Evolutionary conservation across 2,888 invertebrate genomes (phyloP).

Genomic region (Cataglyphis altisquamis): DNA sequence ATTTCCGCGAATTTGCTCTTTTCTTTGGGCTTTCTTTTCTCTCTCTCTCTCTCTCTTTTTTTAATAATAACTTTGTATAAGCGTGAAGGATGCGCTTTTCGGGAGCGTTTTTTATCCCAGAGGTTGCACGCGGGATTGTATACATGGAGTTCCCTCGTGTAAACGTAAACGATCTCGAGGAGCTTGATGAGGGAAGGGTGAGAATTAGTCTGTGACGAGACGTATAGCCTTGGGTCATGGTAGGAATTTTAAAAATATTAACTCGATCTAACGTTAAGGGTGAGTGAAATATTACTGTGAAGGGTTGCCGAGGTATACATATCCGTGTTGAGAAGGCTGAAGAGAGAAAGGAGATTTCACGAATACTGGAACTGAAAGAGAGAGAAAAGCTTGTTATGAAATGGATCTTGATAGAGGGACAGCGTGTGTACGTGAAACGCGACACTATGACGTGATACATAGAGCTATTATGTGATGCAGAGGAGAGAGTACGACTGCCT

Average conservation of each 20-base stretch:
- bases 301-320: conserved; percentile 40
- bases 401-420: conserved; percentile 70
- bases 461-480: not conserved
- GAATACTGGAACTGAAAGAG: conserved; percentile 61
- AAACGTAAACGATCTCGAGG: conserved; percentile 43
- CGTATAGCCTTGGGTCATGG: conserved; percentile 19
- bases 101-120: not conserved
- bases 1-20: conserved; percentile 33
- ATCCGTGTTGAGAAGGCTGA: not conserved
- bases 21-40: conserved; percentile 19
- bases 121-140: conserved; percentile 14
- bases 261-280: conserved; percentile 59
- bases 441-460: conserved; percentile 35
- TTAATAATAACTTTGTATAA: not conserved
- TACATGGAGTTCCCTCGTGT: conserved; percentile 7
- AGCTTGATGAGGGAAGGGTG: conserved; percentile 40
- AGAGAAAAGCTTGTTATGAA: conserved; percentile 57
- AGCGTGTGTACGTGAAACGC: conserved; percentile 62
- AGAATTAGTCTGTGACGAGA: conserved; percentile 53
- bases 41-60: conserved; percentile 4
- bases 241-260: conserved; percentile 59
- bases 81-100: conserved; percentile 66
- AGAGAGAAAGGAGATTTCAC: conserved; percentile 37
- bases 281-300: conserved; percentile 66
- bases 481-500: not conserved